phyloP scores from a whole-genome alignment of 2,888 invertebrate species.

The Netelia inedita region DNA sequence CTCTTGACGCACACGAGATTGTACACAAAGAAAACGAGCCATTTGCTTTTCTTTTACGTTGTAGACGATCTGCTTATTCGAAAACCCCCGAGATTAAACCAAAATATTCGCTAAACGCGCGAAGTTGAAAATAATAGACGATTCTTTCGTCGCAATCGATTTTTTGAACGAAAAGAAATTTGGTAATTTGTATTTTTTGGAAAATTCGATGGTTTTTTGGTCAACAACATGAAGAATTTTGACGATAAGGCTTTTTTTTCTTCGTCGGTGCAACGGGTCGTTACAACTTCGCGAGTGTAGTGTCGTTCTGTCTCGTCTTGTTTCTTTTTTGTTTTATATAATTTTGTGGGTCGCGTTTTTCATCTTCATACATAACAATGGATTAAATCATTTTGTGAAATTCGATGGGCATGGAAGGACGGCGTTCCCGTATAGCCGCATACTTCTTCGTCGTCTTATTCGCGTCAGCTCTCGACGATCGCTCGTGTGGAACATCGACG shows the following conservation, averaged over 20 bases:
- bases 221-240: not conserved
- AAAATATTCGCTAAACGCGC: not conserved
- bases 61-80: not conserved
- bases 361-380: not conserved
- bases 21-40: not conserved
- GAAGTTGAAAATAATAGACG: not conserved
- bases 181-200: not conserved
- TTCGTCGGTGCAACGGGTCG: not conserved
- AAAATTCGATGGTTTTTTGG: not conserved
- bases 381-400: not conserved
- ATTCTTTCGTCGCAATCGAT: not conserved
- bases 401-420: constrained; percentile 10
- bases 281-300: not conserved
- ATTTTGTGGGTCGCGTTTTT: not conserved
- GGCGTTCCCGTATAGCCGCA: not conserved
- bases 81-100: not conserved
- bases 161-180: not conserved
- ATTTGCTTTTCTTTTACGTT: not conserved
- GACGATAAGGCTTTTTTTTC: not conserved
- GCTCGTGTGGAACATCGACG: not conserved
- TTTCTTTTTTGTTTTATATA: not conserved
- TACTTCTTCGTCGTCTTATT: not conserved
- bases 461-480: not conserved
- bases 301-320: not conserved
- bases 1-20: not conserved